phyloP scores from a whole-genome alignment of 2,797 vertebrate genomes.

The Psittacula derbiana region DNA sequence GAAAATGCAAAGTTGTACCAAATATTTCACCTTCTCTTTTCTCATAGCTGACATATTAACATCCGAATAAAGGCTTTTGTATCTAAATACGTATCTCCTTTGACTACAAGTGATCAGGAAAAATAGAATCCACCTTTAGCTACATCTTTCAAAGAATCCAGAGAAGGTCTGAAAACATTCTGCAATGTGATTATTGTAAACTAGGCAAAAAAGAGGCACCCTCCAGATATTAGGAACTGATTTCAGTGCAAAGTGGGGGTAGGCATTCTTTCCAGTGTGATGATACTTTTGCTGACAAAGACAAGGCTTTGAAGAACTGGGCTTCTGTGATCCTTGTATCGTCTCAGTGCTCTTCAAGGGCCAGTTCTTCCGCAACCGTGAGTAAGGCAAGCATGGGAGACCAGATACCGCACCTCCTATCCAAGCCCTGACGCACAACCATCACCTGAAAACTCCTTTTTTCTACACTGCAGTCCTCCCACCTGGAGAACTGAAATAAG shows the following conservation, averaged over 20 bases:
- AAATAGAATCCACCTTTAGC: not conserved
- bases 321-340: fast-evolving
- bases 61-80: fast-evolving
- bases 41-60: not conserved
- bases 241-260: fast-evolving
- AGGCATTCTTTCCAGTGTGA: not conserved
- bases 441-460: not conserved
- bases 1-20: not conserved
- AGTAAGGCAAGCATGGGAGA: not conserved
- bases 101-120: not conserved
- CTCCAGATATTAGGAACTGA: fast-evolving
- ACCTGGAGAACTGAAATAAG: not conserved
- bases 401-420: not conserved
- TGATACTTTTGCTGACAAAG: not conserved
- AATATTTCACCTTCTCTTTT: not conserved
- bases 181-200: not conserved
- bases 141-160: not conserved
- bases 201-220: not conserved
- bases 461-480: not conserved
- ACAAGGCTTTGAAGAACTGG: not conserved
- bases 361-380: not conserved
- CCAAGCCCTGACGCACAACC: not conserved
- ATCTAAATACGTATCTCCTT: fast-evolving
- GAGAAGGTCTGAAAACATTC: not conserved
- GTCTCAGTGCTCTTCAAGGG: not conserved